Conservation (phyloP, 2,888 invertebrate species). For the Acanthopleura granulata region DNA sequence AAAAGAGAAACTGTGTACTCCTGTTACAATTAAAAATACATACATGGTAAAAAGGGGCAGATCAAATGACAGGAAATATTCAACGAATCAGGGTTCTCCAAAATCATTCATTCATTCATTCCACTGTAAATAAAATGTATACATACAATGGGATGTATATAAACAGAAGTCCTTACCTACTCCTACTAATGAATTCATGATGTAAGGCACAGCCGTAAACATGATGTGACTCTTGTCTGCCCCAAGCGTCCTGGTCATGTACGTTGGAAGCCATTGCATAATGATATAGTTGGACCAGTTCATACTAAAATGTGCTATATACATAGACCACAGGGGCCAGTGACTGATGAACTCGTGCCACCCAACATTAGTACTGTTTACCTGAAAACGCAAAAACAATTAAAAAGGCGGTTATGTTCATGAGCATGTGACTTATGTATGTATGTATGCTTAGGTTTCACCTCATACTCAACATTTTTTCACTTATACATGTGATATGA, state of each 20-base stretch:
- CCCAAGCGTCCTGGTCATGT: slow-evolving; percentile 77
- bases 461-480: too few species aligned
- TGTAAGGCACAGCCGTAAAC: slow-evolving; percentile 81
- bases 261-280: slow-evolving; percentile 85
- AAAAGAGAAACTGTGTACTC: too few species aligned
- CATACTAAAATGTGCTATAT: slow-evolving; percentile 83
- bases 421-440: too few species aligned
- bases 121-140: background rate
- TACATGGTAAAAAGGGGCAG: too few species aligned
- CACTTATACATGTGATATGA: too few species aligned
- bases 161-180: slow-evolving; percentile 72
- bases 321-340: slow-evolving; percentile 81
- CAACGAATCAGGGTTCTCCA: background rate
- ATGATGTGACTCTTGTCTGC: slow-evolving; percentile 80
- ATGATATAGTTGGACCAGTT: slow-evolving; percentile 85
- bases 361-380: slow-evolving; percentile 73
- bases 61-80: too few species aligned
- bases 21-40: too few species aligned
- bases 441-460: too few species aligned
- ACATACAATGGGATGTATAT: background rate
- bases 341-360: slow-evolving; percentile 79
- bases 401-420: too few species aligned
- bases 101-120: too few species aligned
- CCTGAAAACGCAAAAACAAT: slow-evolving; percentile 62
- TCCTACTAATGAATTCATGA: slow-evolving; percentile 80